Evolutionary conservation across 2,113 vertebrate genomes (phyloP).

Genomic region (Variabilichromis moorii): DNA sequence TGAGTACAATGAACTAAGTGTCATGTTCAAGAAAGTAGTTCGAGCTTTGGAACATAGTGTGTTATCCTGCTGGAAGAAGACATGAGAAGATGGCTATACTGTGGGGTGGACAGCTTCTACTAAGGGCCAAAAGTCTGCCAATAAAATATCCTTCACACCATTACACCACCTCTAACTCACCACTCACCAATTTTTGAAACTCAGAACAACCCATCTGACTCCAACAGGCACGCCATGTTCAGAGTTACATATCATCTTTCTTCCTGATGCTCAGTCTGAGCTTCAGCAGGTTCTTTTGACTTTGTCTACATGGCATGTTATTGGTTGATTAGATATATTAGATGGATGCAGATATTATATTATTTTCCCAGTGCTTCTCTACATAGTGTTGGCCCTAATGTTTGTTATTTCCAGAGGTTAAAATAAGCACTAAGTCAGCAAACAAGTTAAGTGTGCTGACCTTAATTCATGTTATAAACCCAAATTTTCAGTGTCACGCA

Average conservation of each 20-base stretch:
- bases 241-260: neutral
- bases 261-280: neutral
- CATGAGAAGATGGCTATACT: neutral
- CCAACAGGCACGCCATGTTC: neutral
- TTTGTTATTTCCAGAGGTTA: neutral
- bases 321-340: neutral
- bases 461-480: neutral
- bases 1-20: neutral
- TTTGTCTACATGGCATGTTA: neutral
- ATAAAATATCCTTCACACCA: neutral
- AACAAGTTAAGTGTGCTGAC: neutral
- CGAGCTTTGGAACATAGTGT: rapidly evolving
- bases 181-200: neutral
- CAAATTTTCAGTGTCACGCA: neutral
- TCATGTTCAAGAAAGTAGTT: rapidly evolving
- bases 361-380: neutral
- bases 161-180: neutral
- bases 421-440: neutral
- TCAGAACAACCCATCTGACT: neutral
- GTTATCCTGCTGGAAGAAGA: neutral
- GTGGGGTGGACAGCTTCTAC: neutral
- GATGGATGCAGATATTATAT: neutral
- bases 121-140: neutral
- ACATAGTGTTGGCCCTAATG: neutral
- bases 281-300: neutral